Evolutionary conservation across 2,113 vertebrate species (phyloP), one percentile per base, ranked within the genome.

Genomic region (Genyomyrus donnyi): DNA sequence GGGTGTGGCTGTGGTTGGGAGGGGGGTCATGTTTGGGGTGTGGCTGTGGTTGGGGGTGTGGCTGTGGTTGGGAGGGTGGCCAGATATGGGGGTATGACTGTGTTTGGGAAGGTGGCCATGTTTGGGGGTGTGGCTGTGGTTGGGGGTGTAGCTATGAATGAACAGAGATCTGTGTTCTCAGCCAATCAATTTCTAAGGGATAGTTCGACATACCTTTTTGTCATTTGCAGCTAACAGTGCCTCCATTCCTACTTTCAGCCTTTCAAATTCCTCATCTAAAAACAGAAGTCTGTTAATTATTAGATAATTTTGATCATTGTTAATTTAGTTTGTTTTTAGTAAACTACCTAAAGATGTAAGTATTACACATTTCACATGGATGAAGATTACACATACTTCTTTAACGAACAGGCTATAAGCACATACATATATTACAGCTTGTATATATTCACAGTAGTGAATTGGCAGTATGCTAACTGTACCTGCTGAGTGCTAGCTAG

Each of bases 201-300:
- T 77, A 39, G n/a, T 77, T 19, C 27, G 10, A 58, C 70, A 94
- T 91, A 99, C 98, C 97, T 99, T 99, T 90, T 99, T 97, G 88
- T 98, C 96, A 89, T 99, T 99, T 87, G 97, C 97, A 80, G 96
- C 95, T 88, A 99, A 89, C 91, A 99, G 91, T 0, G 97, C 96
- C 92, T 99, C 98, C 97, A 99, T 98, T 89, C 98, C 97, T 85
- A 96, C 93, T 94, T 98, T 99, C 93, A 99, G 77, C 48, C 96
- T 93, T 31, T 99, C 98, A 89, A 99, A 96, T 95, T 99, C 98
- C 94, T 98, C 97, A 94, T 99, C 98, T 99, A 92, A 91, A 94
- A 94, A 70, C 39, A 89, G 85, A 91, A 27, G 91, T 56, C 31
- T 62, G 39, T 88, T 88, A 56, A 56, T 39, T 45, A 45, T 15